Conservation (phyloP, 2,797 vertebrate species). For the Alcedo quadribrachys region DNA sequence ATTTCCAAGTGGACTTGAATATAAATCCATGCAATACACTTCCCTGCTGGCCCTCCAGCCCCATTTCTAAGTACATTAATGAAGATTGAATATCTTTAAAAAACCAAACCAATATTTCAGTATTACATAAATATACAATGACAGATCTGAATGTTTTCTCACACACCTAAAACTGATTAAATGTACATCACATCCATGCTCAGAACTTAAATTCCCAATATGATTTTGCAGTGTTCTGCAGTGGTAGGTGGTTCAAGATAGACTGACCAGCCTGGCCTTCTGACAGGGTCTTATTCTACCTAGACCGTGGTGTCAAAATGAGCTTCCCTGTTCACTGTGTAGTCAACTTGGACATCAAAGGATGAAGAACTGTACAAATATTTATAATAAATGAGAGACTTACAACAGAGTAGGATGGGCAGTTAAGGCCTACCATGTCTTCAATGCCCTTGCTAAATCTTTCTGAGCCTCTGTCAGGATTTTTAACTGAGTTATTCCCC, state of each 20-base stretch:
- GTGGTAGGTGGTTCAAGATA: background rate
- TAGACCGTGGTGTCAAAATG: accelerated
- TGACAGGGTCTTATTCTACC: accelerated
- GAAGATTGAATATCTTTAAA: background rate
- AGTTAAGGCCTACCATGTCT: background rate
- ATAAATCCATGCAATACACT: background rate
- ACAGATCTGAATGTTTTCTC: background rate
- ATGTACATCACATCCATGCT: background rate
- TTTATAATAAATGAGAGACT: background rate
- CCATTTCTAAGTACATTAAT: background rate
- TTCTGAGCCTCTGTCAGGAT: background rate
- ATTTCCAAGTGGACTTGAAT: background rate
- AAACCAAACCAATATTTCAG: background rate
- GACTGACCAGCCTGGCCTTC: background rate
- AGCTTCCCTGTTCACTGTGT: background rate
- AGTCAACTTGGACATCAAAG: background rate
- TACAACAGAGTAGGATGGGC: background rate
- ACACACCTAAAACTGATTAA: background rate
- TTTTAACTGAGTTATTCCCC: background rate
- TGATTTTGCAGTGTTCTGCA: background rate
- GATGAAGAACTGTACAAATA: background rate
- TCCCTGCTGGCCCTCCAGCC: accelerated
- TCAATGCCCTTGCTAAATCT: background rate
- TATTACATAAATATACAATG: background rate
- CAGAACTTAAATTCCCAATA: background rate